Evolutionary conservation across 2,888 invertebrate genomes (phyloP).

Genomic region (Bellardia pandia): DNA sequence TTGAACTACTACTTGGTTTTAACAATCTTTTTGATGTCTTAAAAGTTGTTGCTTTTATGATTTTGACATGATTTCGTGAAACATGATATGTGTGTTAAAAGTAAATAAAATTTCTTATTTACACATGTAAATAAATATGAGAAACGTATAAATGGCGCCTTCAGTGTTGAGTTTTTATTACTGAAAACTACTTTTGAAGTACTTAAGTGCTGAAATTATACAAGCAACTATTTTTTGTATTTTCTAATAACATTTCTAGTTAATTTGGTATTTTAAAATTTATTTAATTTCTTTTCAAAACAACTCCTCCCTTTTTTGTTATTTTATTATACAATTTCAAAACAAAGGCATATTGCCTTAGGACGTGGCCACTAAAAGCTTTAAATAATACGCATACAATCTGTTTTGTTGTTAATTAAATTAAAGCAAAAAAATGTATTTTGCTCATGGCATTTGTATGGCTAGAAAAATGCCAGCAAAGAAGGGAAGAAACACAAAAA

Average conservation of each 20-base stretch:
- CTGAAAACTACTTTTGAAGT: no score
- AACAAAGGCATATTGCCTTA: conserved; percentile 5
- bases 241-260: neutral
- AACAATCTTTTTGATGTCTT: conserved; percentile 7
- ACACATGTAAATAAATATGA: neutral
- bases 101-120: conserved; percentile 6
- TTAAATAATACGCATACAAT: neutral
- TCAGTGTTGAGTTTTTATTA: neutral
- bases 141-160: conserved; percentile 33
- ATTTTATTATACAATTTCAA: neutral
- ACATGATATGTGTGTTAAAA: conserved; percentile 13
- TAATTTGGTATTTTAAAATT: neutral
- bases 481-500: conserved; percentile 8
- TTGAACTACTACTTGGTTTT: neutral
- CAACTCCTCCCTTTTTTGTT: neutral
- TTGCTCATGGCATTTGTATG: conserved; percentile 3
- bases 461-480: neutral
- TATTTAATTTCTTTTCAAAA: neutral
- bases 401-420: conserved; percentile 56
- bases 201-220: no score
- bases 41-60: conserved; percentile 25
- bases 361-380: neutral
- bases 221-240: no score
- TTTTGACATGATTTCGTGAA: conserved; percentile 45
- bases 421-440: conserved; percentile 12